Base-by-base conservation (phyloP, 2,888 invertebrate genomes). In the Melinaea menophilus region DNA sequence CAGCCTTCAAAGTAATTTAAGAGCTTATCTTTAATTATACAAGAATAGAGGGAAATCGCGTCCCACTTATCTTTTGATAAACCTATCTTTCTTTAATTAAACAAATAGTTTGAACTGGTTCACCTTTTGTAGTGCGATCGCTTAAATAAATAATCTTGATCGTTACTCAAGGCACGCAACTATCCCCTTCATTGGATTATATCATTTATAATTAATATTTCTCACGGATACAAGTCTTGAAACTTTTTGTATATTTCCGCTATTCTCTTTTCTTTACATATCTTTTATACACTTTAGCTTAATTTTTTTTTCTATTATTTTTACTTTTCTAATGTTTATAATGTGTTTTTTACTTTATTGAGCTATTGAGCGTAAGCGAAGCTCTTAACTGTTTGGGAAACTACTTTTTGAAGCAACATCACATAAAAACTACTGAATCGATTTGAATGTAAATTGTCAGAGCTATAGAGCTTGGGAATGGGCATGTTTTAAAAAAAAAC, bases 191-290 rank as follows among this genome's bases (percentile, higher is more conserved):
- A 81, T 79, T 79, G 77, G 70, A 74, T 86, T 88, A 86, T 77
- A 81, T 88, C 84, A 88, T 82, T 75, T 75, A 77, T 85, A 87
- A 87, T 86, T 83, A 79, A 80, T 78, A 82, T 83, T 86, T 85
- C 86, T 81, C 85, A 88, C 80, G 82, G 78, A 75, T 79, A 79
- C 79, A 80, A 75, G 78, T 83, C 86, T 88, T 88, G 86, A 85
- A 85, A 75, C 72, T 78, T 83, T 79, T 79, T 75, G 78, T 74
- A 78, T 71, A 77, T 78, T 84, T 85, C 86, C 84, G 82, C 72
- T 74, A 66, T 62, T 66, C 63, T 59, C 65, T 47, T 46, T 31
- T 9, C 31, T 9, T 51, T 51, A 2, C 5, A 48, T n/a, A 37
- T 48, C 12, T 48, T 31, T 51, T 22, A 13, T 31, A 9, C 11